Base-by-base conservation (phyloP, 2,888 invertebrate species). In the Tryphoninae sp. region DNA sequence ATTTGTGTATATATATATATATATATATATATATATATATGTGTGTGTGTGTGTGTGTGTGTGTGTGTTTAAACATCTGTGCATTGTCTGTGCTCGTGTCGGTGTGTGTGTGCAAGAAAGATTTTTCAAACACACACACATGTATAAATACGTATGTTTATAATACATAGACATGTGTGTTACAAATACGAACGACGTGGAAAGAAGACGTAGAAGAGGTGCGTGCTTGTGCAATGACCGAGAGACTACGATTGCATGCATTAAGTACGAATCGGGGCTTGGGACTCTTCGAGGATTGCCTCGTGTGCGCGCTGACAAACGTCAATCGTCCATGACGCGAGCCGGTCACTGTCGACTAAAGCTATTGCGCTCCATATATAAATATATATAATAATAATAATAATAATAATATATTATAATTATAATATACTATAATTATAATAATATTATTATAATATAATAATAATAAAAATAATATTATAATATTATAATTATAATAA, bases 321-420 rank as follows among this genome's bases (percentile, higher is more conserved):
- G 67, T 72, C 53, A 76, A 67, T 72, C 71, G 71, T 59, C 22
- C 59, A 67, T 76, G 61, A 69, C 74, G 61, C 53, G 59, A 68
- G 26, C 13, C 23, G 72, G 62, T 72, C 65, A 62, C 64, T 69
- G 33, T 59, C 49, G 45, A 58, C 51, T 64, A 13, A 65, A 65
- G n/a, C 40, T 26, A 64, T 75, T 51, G n/a, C 51, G 9, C 19
- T 53, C 42, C 6, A 42, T 16, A 40, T 33, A 7, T 16, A 9
- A 11, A 7, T 7, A 4, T 23, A 16, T n/a, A 8, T 9, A 9
- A 19, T 19, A 19, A 19, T 19, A 19, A 19, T 19, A 19, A 19
- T 19, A 19, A 1, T 1, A 19, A 19, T 19, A 19, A 19, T 19
- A 19, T 19, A 19, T 19, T 19, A 19, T 19, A 19, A 23, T 19